A percentile compares a stretch with the other conserved stretches of the same genome.
phyloP scores from a whole-genome alignment of 2,797 vertebrate species.

The Gymnopithys bicolor region DNA sequence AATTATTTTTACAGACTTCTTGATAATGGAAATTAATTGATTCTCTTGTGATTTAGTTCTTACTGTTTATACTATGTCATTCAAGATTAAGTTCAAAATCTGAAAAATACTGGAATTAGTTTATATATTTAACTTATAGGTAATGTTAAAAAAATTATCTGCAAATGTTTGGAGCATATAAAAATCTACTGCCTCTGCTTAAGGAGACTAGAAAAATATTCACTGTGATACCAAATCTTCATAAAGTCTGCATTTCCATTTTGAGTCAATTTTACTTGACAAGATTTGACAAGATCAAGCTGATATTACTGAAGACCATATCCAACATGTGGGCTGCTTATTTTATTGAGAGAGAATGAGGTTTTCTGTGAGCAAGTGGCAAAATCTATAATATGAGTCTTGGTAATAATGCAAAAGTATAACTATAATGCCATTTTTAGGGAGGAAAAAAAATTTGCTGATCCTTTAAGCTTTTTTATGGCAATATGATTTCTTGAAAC shows the following conservation, averaged over 20 bases:
- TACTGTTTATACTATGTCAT: not conserved
- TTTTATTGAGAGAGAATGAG: not conserved
- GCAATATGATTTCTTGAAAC: not conserved
- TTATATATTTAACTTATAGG: not conserved
- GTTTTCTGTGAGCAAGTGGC: not conserved
- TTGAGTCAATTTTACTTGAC: not conserved
- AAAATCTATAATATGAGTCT: not conserved
- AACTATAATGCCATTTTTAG: not conserved
- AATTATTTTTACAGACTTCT: conserved; percentile 49
- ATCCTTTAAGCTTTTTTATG: not conserved
- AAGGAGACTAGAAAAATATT: conserved; percentile 21
- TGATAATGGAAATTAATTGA: conserved; percentile 42
- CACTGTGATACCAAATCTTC: not conserved
- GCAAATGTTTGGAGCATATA: not conserved
- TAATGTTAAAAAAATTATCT: not conserved
- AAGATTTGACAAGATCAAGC: not conserved
- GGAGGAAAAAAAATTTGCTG: not conserved
- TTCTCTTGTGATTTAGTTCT: not conserved
- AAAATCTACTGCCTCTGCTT: not conserved
- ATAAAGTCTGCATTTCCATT: not conserved
- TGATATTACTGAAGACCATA: not conserved
- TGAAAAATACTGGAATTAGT: not conserved
- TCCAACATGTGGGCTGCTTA: not conserved
- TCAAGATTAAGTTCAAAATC: conserved; percentile 43
- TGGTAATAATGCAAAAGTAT: not conserved